A percentile compares a stretch with the other conserved stretches of the same genome.
Evolutionary conservation across 2,113 vertebrate genomes (phyloP).

Genomic region (Scomber japonicus): DNA sequence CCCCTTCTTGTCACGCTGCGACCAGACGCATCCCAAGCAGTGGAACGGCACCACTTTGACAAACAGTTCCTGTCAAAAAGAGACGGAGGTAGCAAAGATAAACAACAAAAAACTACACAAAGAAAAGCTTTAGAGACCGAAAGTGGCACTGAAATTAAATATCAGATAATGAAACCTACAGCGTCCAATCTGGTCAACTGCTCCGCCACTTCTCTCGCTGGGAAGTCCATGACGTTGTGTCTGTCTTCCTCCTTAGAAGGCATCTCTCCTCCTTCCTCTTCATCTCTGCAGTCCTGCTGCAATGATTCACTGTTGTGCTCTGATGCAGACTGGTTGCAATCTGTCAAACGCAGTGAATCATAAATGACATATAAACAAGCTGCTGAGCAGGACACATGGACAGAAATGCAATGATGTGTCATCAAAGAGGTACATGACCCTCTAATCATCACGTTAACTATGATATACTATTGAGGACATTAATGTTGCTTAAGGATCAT

Average conservation of each 20-base stretch:
- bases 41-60: conserved; percentile 86
- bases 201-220: conserved; percentile 85
- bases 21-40: conserved; percentile 93
- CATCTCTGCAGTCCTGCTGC: conserved; percentile 23
- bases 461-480: too few relatives aligned
- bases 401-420: not conserved
- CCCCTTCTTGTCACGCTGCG: conserved; percentile 91
- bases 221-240: conserved; percentile 83
- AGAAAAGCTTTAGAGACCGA: not conserved
- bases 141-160: not conserved
- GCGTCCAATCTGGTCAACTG: conserved; percentile 90
- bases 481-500: too few relatives aligned
- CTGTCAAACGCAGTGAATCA: conserved; percentile 44
- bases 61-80: conserved; percentile 86
- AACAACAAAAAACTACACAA: too few relatives aligned
- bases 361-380: conserved; percentile 11
- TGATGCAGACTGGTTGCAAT: conserved; percentile 52
- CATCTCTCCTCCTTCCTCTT: conserved; percentile 41
- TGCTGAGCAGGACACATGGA: not conserved
- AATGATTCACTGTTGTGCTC: not conserved
- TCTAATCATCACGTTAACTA: too few relatives aligned
- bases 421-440: not conserved
- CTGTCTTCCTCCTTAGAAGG: conserved; percentile 41
- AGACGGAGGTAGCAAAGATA: not conserved
- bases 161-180: conserved; percentile 76